Conservation (phyloP, 2,888 invertebrate species). For the Hyles lineata region DNA sequence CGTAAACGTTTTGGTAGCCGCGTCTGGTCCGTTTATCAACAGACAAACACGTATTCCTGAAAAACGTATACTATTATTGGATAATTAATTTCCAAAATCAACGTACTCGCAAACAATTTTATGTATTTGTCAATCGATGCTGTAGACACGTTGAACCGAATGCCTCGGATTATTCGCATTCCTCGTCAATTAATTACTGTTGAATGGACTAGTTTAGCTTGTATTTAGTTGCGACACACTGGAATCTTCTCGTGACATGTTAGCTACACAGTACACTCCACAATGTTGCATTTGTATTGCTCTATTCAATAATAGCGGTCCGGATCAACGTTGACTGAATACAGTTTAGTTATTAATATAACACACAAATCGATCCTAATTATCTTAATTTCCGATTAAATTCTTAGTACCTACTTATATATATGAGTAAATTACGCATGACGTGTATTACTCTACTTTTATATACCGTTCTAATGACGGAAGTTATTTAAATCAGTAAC, state of each 20-base stretch:
- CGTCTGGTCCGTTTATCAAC: too few relatives aligned
- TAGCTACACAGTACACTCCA: not conserved
- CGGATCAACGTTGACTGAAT: too few relatives aligned
- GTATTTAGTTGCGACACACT: not conserved
- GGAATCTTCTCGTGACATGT: not conserved
- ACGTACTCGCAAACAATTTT: not conserved
- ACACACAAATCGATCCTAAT: too few relatives aligned
- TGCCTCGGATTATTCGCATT: constrained; percentile 9
- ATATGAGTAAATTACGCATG: too few relatives aligned
- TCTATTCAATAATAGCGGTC: not conserved
- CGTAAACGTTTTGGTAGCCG: too few relatives aligned
- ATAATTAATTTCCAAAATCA: not conserved
- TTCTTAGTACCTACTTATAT: too few relatives aligned
- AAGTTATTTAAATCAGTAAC: too few relatives aligned
- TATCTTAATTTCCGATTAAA: too few relatives aligned
- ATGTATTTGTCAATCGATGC: not conserved
- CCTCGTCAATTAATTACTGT: constrained; percentile 8
- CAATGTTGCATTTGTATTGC: not conserved
- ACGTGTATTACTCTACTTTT: too few relatives aligned
- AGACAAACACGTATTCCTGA: not conserved
- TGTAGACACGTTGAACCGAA: not conserved
- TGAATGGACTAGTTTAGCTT: not conserved
- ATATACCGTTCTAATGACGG: too few relatives aligned
- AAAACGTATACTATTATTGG: not conserved
- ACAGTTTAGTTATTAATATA: too few relatives aligned